Conservation (phyloP, 2,113 vertebrate species). For the Hiodon tergisus region DNA sequence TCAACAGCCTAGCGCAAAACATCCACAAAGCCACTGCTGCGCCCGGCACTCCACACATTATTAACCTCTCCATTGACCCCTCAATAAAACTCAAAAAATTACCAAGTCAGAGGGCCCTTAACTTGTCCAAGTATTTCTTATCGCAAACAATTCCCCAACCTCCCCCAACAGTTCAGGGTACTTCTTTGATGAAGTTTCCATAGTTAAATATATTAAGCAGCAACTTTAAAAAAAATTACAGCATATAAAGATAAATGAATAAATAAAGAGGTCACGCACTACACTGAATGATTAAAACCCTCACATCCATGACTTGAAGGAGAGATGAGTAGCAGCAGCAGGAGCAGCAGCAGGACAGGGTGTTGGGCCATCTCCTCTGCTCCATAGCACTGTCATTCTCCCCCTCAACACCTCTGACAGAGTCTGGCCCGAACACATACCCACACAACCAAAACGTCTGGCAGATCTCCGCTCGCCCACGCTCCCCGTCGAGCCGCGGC, state of each 20-base stretch:
- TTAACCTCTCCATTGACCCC: slow-evolving; percentile 4
- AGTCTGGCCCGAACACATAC: background rate
- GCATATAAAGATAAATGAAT: too few species aligned
- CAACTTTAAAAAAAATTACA: too few species aligned
- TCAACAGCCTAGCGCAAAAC: background rate
- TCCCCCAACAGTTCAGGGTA: background rate
- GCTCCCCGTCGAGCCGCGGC: too few species aligned
- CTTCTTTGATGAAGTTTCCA: background rate
- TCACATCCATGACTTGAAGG: background rate
- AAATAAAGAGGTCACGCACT: too few species aligned
- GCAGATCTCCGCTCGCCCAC: background rate
- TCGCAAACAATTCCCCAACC: background rate
- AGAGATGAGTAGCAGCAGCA: background rate
- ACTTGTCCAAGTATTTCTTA: background rate
- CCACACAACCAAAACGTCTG: background rate
- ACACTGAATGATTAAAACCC: background rate
- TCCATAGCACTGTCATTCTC: background rate
- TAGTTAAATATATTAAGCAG: background rate
- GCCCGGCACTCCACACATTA: background rate
- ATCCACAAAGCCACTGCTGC: background rate
- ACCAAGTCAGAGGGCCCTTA: background rate
- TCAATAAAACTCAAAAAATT: background rate
- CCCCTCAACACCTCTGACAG: slow-evolving; percentile 17
- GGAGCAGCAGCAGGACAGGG: background rate
- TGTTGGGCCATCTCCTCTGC: background rate